phyloP scores from a whole-genome alignment of 2,113 vertebrate genomes.

The Datnioides undecimradiatus region DNA sequence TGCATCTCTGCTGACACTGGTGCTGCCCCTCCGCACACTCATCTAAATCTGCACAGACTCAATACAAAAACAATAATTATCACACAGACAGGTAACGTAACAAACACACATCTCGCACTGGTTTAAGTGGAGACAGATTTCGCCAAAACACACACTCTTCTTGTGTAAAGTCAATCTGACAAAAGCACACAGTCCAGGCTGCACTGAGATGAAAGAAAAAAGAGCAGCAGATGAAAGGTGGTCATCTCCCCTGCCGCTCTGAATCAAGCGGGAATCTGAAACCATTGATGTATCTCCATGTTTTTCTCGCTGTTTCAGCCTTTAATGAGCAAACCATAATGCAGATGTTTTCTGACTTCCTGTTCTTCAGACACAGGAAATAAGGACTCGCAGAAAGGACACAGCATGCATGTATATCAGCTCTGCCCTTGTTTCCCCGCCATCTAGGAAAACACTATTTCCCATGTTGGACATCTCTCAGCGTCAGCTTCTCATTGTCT shows the following conservation, averaged over 20 bases:
- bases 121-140: neutral
- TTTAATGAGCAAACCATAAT: slow-evolving; percentile 41
- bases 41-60: slow-evolving; percentile 64
- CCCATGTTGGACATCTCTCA: neutral
- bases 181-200: neutral
- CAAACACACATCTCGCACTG: neutral
- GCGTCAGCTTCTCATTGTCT: neutral
- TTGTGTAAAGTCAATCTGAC: neutral
- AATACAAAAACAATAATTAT: slow-evolving; percentile 7
- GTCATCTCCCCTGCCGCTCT: neutral
- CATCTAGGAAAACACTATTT: neutral
- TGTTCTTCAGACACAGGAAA: slow-evolving; percentile 43
- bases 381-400: slow-evolving; percentile 9
- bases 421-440: neutral
- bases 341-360: slow-evolving; percentile 52
- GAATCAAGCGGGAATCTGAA: slow-evolving; percentile 38
- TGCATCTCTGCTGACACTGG: slow-evolving; percentile 74
- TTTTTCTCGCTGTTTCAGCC: neutral
- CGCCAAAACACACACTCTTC: neutral
- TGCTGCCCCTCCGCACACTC: slow-evolving; percentile 69
- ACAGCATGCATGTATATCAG: slow-evolving; percentile 2
- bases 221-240: slow-evolving; percentile 39
- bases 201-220: slow-evolving; percentile 19
- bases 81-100: neutral
- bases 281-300: slow-evolving; percentile 30